Percentiles rank a stretch among this genome's conserved stretches.
Evolutionary conservation across 1,140 invertebrate genomes (phyloP).

Genomic region (Oppia nitens): DNA sequence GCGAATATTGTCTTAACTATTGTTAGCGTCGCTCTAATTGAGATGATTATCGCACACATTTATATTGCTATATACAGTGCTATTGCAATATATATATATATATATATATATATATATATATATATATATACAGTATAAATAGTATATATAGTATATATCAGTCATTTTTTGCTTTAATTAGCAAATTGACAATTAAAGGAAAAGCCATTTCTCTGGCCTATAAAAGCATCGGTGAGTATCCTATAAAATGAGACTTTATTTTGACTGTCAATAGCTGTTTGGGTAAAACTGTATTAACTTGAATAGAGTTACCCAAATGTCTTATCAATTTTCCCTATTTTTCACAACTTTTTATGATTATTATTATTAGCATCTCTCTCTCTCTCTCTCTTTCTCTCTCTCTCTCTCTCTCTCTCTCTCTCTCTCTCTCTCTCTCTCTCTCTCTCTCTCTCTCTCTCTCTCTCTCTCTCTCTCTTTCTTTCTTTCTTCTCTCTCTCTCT

Average conservation of each 20-base stretch:
- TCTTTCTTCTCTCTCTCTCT: neutral
- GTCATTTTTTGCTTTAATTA: neutral
- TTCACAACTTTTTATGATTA: too few species aligned
- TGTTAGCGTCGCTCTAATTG: neutral
- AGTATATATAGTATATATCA: too few species aligned
- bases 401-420: too few species aligned
- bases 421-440: neutral
- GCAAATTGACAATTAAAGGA: neutral
- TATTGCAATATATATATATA: too few species aligned
- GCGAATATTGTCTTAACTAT: too few species aligned
- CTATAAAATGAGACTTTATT: neutral
- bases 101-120: too few species aligned
- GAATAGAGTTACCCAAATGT: too few species aligned
- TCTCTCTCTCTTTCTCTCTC: too few species aligned
- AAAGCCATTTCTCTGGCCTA: neutral
- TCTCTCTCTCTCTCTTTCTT: neutral
- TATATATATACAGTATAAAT: too few species aligned
- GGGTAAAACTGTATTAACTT: too few species aligned
- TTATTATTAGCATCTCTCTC: neutral
- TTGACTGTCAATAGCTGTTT: too few species aligned
- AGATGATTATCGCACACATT: neutral
- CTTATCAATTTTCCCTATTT: too few species aligned
- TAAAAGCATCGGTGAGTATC: neutral
- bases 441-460: neutral
- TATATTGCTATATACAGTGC: neutral